These are phyloP conservation scores for Ips typographus DNA, from an alignment of 1,140 invertebrate species.

Conservation along the genomic window DNA sequence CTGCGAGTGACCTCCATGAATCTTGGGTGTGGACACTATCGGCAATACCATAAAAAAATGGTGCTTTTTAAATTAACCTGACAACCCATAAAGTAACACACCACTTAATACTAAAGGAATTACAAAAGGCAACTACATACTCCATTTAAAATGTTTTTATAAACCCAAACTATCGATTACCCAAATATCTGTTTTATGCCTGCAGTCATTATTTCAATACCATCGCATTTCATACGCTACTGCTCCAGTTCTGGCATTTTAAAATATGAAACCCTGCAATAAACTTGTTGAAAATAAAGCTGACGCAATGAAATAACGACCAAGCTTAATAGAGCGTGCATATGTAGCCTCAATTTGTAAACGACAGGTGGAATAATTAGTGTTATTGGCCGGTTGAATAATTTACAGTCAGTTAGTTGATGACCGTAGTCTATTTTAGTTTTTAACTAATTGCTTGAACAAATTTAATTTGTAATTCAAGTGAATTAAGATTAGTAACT, in stretches of 20 bases:
- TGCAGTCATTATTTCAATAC: no score
- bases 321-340: background rate
- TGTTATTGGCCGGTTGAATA: conserved; percentile 4
- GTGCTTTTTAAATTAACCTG: no score
- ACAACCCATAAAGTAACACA: no score
- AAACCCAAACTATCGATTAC: no score
- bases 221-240: no score
- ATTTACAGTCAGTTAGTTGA: conserved; percentile 2
- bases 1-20: no score
- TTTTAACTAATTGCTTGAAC: conserved; percentile 3
- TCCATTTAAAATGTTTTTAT: no score
- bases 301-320: background rate
- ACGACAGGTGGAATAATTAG: conserved; percentile 6
- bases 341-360: conserved; percentile 5
- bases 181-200: no score
- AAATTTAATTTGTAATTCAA: background rate
- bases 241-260: background rate
- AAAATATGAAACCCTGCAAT: background rate
- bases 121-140: no score
- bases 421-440: background rate
- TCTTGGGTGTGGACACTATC: no score
- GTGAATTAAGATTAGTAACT: background rate
- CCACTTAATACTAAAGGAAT: no score
- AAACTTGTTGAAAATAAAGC: conserved; percentile 4
- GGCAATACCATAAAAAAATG: no score